Conservation (phyloP, 2,888 invertebrate species). For the Diplazon laetatorius region DNA sequence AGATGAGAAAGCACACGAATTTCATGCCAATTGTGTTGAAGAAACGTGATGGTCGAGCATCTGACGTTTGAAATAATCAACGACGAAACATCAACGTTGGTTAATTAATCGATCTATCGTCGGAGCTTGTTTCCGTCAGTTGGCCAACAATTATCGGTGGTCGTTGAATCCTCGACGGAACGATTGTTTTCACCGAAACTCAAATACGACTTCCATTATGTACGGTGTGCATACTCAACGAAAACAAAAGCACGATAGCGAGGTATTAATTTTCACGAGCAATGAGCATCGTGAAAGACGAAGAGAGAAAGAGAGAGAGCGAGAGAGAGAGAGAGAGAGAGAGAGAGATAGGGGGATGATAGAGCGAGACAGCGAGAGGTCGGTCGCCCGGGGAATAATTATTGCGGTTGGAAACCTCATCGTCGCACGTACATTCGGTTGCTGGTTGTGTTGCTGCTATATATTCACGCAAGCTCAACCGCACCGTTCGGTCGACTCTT, state of each 20-base stretch:
- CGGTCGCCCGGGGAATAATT: conserved; percentile 40
- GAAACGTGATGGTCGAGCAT: no score
- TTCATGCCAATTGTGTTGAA: no score
- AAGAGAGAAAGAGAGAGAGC: no score
- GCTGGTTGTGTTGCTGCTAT: neutral
- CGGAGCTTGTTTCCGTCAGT: no score
- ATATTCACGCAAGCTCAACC: neutral
- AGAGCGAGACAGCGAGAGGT: neutral
- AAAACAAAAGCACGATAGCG: neutral
- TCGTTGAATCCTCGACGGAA: neutral
- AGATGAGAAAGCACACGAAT: no score
- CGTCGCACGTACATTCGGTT: neutral
- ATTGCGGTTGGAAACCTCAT: conserved; percentile 28
- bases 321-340: no score
- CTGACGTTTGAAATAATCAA: no score
- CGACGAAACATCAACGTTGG: no score
- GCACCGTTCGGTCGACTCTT: conserved; percentile 1
- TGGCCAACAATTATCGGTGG: no score
- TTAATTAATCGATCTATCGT: no score
- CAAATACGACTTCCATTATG: neutral
- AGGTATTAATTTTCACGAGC: neutral
- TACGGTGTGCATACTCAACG: neutral
- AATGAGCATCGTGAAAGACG: neutral
- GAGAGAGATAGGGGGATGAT: no score
- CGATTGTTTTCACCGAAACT: neutral